Conservation (phyloP, 2,888 invertebrate species). For the Amphiduros pacificus region DNA sequence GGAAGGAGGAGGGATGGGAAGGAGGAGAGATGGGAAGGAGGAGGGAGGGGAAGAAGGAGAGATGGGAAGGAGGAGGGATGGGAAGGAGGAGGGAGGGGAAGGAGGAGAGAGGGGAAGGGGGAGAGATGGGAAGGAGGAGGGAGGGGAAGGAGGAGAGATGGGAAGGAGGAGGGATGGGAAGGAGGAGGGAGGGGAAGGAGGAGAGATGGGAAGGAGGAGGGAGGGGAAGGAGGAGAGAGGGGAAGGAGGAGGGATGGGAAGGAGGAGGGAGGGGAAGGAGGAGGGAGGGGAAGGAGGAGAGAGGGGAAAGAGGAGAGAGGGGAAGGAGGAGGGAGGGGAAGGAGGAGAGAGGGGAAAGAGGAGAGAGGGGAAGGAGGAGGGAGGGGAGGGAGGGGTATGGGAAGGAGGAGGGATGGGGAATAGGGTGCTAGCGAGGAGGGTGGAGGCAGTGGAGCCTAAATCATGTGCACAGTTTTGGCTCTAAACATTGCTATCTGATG, state of each 20-base stretch:
- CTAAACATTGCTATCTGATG: too few relatives aligned
- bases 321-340: conserved; percentile 8
- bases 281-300: background rate
- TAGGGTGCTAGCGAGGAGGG: too few relatives aligned
- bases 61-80: background rate
- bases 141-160: conserved; percentile 5
- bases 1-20: background rate
- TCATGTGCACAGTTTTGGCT: too few relatives aligned
- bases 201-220: background rate
- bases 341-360: conserved; percentile 14
- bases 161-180: too few relatives aligned
- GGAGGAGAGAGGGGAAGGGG: conserved; percentile 1
- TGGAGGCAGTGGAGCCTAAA: too few relatives aligned
- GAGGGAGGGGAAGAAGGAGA: background rate
- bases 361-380: conserved; percentile 11
- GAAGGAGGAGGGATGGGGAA: conserved; percentile 13
- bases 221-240: background rate
- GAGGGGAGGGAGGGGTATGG: conserved; percentile 1
- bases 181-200: conserved; percentile 9
- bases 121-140: background rate
- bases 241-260: background rate
- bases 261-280: conserved; percentile 2
- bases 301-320: conserved; percentile 12
- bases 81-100: background rate
- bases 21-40: background rate